Percentiles rank a stretch among this genome's conserved stretches.
phyloP scores from a whole-genome alignment of 1,140 invertebrate species.

The Neelides sp. region DNA sequence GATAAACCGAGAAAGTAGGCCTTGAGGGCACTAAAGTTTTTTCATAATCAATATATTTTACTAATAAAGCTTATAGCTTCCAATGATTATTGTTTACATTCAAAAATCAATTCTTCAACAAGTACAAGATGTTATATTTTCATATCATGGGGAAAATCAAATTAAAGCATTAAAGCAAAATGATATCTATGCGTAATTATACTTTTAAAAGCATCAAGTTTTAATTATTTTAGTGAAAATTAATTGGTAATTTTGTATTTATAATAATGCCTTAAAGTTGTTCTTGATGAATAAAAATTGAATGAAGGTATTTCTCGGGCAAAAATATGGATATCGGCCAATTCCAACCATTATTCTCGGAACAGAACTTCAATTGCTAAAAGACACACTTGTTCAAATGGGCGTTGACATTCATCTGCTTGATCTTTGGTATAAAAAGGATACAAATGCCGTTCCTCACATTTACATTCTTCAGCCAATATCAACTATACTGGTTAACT shows the following conservation, averaged over 20 bases:
- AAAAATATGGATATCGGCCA: slow-evolving; percentile 95
- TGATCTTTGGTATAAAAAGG: slow-evolving; percentile 92
- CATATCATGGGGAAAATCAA: no score
- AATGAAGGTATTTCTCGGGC: slow-evolving; percentile 87
- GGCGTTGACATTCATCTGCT: slow-evolving; percentile 50
- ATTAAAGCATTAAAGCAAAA: no score
- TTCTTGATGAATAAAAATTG: no score
- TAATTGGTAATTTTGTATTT: slow-evolving; percentile 2
- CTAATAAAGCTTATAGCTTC: no score
- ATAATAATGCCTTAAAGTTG: no score
- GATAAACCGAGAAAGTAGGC: no score
- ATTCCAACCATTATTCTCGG: slow-evolving; percentile 90
- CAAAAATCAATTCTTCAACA: not conserved
- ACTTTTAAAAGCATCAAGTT: not conserved
- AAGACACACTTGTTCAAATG: slow-evolving; percentile 61
- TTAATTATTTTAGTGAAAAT: not conserved
- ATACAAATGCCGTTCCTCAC: slow-evolving; percentile 78
- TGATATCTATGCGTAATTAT: no score
- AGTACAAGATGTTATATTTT: no score
- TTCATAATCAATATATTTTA: no score
- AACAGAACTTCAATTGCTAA: slow-evolving; percentile 77
- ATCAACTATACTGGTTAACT: slow-evolving; percentile 91
- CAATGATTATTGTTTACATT: no score
- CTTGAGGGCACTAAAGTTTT: no score
- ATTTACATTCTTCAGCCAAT: slow-evolving; percentile 91